phyloP scores from a whole-genome alignment of 2,113 vertebrate species.

The Megaleporinus macrocephalus region DNA sequence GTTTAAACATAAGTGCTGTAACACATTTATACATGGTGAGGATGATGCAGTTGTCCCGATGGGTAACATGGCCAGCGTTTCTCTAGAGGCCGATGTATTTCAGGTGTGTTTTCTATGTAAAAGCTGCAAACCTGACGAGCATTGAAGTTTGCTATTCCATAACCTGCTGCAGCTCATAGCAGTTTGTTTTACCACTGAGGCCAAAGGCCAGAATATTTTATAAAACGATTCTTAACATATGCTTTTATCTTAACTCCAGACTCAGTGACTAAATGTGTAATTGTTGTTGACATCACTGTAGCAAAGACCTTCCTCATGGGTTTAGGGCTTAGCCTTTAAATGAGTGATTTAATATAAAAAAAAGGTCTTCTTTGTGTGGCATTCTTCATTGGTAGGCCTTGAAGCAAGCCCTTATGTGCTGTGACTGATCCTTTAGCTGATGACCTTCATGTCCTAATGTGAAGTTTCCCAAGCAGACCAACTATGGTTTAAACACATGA shows the following conservation, averaged over 20 bases:
- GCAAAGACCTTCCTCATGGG: background rate
- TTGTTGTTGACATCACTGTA: background rate
- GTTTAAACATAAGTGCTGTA: background rate
- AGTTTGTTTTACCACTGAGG: background rate
- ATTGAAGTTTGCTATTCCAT: background rate
- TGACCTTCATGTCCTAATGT: background rate
- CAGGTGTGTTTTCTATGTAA: slow-evolving; percentile 1
- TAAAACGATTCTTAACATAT: background rate
- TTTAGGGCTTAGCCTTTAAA: background rate
- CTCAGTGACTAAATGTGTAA: background rate
- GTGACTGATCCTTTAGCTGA: background rate
- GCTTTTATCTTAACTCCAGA: background rate
- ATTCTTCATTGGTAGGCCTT: background rate
- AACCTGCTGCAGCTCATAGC: background rate
- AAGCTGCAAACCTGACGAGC: background rate
- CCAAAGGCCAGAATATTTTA: background rate
- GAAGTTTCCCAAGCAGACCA: background rate
- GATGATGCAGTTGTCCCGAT: background rate
- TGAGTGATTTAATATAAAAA: background rate
- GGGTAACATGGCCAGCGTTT: background rate
- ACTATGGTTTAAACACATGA: background rate
- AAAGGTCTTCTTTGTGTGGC: background rate
- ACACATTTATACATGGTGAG: background rate
- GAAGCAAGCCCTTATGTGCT: background rate
- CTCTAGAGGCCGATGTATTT: background rate